phyloP scores from a whole-genome alignment of 2,797 vertebrate genomes.

The Channallabes apus region DNA sequence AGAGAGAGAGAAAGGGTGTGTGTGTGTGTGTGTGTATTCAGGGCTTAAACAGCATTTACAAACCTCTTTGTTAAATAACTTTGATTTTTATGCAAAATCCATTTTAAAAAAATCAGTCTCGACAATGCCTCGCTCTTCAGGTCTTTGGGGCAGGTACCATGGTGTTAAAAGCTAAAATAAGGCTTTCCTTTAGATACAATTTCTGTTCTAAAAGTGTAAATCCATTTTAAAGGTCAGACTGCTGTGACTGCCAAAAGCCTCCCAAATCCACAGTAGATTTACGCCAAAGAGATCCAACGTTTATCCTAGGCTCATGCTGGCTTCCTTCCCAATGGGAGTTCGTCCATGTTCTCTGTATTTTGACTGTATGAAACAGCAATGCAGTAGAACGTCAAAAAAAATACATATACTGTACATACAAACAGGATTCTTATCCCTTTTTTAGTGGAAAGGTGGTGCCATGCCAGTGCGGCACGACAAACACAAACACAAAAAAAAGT shows the following conservation, averaged over 20 bases:
- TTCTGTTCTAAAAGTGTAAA: slow-evolving; percentile 49
- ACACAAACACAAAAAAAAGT: not conserved
- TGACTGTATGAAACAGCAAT: not conserved
- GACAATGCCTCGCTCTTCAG: not conserved
- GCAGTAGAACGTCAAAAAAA: not conserved
- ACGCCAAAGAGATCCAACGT: slow-evolving; percentile 31
- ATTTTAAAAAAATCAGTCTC: not conserved
- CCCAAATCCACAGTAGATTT: slow-evolving; percentile 37
- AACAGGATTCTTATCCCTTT: too few relatives aligned
- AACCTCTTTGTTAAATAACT: slow-evolving; percentile 2
- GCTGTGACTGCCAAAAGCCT: slow-evolving; percentile 31
- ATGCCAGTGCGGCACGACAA: not conserved
- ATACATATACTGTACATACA: too few relatives aligned
- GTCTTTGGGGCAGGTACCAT: not conserved
- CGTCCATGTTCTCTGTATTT: slow-evolving; percentile 22
- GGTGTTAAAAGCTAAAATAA: slow-evolving; percentile 27
- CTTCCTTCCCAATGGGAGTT: slow-evolving; percentile 31
- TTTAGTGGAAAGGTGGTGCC: too few relatives aligned
- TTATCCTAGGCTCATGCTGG: slow-evolving; percentile 34
- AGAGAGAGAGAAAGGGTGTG: not conserved
- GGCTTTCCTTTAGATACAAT: slow-evolving; percentile 16
- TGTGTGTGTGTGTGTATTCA: not conserved
- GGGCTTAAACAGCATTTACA: not conserved
- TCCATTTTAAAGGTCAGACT: slow-evolving; percentile 44
- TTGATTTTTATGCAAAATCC: not conserved